phyloP scores from a whole-genome alignment of 1,140 invertebrate species.

The Leptinotarsa lineolata region DNA sequence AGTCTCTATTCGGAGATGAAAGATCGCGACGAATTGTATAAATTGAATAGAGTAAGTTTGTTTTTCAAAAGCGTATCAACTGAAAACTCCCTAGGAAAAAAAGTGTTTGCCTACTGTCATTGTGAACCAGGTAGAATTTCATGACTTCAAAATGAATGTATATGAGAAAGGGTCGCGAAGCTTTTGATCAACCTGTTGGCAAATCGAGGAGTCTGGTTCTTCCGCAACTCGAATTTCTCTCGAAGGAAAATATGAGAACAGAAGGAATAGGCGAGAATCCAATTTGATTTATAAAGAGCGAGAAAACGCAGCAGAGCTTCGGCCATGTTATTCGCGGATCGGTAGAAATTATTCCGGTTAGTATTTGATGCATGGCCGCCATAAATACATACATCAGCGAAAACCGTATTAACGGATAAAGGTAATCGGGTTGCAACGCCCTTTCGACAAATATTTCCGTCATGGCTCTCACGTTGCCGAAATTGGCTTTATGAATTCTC shows the following conservation, averaged over 20 bases:
- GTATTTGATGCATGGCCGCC: constrained; percentile 25
- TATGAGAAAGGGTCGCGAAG: too few species aligned
- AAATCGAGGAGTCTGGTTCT: not conserved
- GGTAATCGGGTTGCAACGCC: constrained; percentile 25
- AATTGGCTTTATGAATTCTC: constrained; percentile 28
- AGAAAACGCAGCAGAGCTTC: constrained; percentile 2
- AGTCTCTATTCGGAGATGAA: too few species aligned
- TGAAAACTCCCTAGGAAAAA: too few species aligned
- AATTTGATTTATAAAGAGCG: constrained; percentile 14
- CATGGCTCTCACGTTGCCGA: constrained; percentile 17
- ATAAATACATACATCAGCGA: constrained; percentile 28
- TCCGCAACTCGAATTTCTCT: not conserved
- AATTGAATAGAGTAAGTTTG: too few species aligned
- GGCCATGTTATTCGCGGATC: not conserved
- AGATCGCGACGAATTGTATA: too few species aligned
- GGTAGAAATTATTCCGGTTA: constrained; percentile 20
- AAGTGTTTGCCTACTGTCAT: too few species aligned
- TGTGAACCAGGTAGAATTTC: too few species aligned
- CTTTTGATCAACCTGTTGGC: not conserved
- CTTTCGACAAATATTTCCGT: constrained; percentile 27
- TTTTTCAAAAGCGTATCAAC: too few species aligned
- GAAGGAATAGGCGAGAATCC: constrained; percentile 8
- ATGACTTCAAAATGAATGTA: too few species aligned
- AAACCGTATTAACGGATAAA: constrained; percentile 29
- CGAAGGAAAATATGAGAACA: not conserved